Conservation (phyloP, 2,113 vertebrate species). For the Poecilia latipinna region DNA sequence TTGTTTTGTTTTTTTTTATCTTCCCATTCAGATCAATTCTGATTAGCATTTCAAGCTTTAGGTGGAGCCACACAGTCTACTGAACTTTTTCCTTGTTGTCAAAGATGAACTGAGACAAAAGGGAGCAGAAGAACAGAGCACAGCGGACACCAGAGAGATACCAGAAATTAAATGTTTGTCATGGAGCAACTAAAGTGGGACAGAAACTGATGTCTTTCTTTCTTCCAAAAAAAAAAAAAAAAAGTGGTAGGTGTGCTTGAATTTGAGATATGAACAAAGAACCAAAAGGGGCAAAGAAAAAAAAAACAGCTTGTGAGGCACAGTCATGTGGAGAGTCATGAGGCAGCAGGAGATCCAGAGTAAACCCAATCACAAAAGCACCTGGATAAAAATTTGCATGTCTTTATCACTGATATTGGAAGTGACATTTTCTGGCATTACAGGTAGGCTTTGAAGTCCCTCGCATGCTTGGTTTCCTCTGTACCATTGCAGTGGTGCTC, state of each 20-base stretch:
- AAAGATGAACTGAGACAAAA: conserved; percentile 47
- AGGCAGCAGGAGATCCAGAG: conserved; percentile 30
- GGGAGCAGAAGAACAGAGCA: conserved; percentile 36
- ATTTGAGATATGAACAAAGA: conserved; percentile 38
- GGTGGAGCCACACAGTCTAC: conserved; percentile 55
- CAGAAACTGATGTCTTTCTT: conserved; percentile 24
- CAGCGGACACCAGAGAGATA: conserved; percentile 44
- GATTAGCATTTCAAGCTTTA: conserved; percentile 70
- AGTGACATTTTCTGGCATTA: conserved; percentile 73
- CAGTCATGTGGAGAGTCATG: conserved; percentile 12
- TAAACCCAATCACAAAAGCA: conserved; percentile 49
- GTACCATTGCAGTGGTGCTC: conserved; percentile 46
- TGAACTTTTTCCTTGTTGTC: conserved; percentile 63
- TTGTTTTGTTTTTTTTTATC: conserved; percentile 59
- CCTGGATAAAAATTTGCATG: conserved; percentile 58
- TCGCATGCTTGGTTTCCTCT: conserved; percentile 35
- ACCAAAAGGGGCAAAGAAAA: not conserved
- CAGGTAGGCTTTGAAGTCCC: conserved; percentile 49
- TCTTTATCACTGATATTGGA: conserved; percentile 58
- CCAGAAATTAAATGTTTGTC: conserved; percentile 50
- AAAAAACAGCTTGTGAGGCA: conserved; percentile 10
- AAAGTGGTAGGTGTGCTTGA: not conserved
- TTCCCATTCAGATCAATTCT: conserved; percentile 72
- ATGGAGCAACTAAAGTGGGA: conserved; percentile 26
- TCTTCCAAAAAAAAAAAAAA: not conserved